Base-by-base conservation (phyloP, 2,113 vertebrate species). In the Semnopithecus entellus region DNA sequence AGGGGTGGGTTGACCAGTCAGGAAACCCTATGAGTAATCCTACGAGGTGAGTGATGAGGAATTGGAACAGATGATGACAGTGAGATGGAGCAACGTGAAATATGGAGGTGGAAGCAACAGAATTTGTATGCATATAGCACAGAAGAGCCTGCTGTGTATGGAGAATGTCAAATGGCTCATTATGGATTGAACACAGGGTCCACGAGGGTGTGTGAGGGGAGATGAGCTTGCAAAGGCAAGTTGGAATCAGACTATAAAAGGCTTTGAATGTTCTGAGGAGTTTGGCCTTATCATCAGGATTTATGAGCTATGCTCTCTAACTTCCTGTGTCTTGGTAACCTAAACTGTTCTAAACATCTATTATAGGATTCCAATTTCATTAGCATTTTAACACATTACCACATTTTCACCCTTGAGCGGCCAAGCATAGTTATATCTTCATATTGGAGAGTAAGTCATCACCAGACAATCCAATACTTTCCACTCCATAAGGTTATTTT, bases 381-480 rank as follows among this genome's bases (percentile, higher is more conserved):
- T 99, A 99, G 98, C 98, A 98, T 98, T 98, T 98, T 98, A 98
- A 98, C 96, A 98, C 88, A 94, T 97, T 97, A 94, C 72, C 7
- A 88, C 50, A 68, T 98, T 98, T 98, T 98, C 96, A 98, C 93
- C 97, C 98, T 98, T 98, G 98, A 98, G 98, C 97, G 75, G 96
- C 97, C 98, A 99, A 98, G 97, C 92, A 38, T 98, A 72, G 96
- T 97, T 98, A 98, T 97, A 98, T 98, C 96, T 98, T 97, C 96
- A 94, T 98, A 97, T 98, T 98, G 98, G 98, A 87, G 93, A 97
- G 66, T 93, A 98, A 91, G 97, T 98, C 91, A 92, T 97, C 98
- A 98, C 96, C 98, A 98, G 98, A 98, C 98, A 98, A 98, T 95
- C 98, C 98, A 98, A 99, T 99, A 88, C 97, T 98, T 99, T 99